A percentile compares a stretch with the other conserved stretches of the same genome.
These are phyloP conservation scores for Xylocopa sonorina DNA, from an alignment of 1,140 invertebrate genomes.

Conservation along the genomic window DNA sequence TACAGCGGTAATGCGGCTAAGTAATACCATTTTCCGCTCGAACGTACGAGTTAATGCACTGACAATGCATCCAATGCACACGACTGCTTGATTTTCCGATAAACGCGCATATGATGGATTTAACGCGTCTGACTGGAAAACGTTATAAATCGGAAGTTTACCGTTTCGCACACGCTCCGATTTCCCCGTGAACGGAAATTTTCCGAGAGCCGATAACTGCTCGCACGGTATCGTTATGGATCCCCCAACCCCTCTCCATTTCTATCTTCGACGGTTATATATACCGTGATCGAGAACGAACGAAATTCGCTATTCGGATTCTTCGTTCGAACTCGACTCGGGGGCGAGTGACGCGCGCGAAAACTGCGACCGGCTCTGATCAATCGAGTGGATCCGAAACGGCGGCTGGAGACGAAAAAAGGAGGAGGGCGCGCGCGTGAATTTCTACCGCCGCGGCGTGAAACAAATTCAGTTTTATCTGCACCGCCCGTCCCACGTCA, in stretches of 20 bases:
- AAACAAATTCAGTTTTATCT: constrained; percentile 48
- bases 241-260: too few species aligned
- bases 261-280: not conserved
- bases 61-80: constrained; percentile 49
- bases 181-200: not conserved
- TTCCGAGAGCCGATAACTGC: not conserved
- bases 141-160: constrained; percentile 65
- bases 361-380: not conserved
- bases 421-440: constrained; percentile 9
- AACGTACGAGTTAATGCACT: constrained; percentile 54
- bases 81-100: constrained; percentile 65
- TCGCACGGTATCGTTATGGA: not conserved
- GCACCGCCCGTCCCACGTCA: constrained; percentile 23
- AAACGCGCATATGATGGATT: constrained; percentile 52
- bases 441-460: constrained; percentile 2
- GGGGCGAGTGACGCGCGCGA: not conserved
- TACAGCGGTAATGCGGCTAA: constrained; percentile 41
- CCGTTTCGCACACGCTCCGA: constrained; percentile 31
- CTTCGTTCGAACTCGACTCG: too few species aligned
- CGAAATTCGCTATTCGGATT: too few species aligned
- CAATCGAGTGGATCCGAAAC: not conserved
- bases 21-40: constrained; percentile 59
- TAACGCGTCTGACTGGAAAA: constrained; percentile 58
- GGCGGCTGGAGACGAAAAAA: too few species aligned
- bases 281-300: not conserved